Conservation (phyloP, 2,113 vertebrate genomes). For the Gnathonemus echidnorhynchus region DNA sequence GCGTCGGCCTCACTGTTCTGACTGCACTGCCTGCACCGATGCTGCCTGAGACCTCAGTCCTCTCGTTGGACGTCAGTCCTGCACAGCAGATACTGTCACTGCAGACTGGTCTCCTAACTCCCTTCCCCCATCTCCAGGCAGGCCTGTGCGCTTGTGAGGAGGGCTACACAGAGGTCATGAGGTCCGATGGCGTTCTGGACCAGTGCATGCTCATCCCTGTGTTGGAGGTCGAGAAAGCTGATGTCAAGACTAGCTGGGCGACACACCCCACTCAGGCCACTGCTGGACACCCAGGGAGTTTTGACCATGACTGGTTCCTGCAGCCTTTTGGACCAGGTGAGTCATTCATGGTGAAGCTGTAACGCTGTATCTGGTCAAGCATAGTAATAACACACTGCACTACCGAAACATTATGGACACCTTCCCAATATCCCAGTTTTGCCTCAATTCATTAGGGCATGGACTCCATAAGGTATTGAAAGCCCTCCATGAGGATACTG, state of each 20-base stretch:
- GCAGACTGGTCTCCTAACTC: neutral
- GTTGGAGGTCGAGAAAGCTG: slow-evolving; percentile 80
- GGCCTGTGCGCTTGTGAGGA: slow-evolving; percentile 81
- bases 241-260: slow-evolving; percentile 91
- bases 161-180: slow-evolving; percentile 88
- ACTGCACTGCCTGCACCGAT: neutral
- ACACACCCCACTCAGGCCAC: slow-evolving; percentile 78
- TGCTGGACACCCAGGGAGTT: slow-evolving; percentile 68
- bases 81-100: neutral
- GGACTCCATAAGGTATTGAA: neutral
- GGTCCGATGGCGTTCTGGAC: slow-evolving; percentile 73
- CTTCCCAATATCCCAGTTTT: neutral
- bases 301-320: slow-evolving; percentile 88
- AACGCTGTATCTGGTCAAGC: neutral
- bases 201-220: slow-evolving; percentile 87
- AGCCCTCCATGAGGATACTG: neutral
- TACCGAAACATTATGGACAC: neutral
- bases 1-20: neutral
- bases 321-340: slow-evolving; percentile 94
- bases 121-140: slow-evolving; percentile 64
- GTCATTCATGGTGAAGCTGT: neutral
- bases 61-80: neutral
- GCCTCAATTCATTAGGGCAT: neutral
- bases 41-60: neutral
- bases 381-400: neutral